phyloP scores from a whole-genome alignment of 2,797 vertebrate species.

The Sebastes hubbsi region DNA sequence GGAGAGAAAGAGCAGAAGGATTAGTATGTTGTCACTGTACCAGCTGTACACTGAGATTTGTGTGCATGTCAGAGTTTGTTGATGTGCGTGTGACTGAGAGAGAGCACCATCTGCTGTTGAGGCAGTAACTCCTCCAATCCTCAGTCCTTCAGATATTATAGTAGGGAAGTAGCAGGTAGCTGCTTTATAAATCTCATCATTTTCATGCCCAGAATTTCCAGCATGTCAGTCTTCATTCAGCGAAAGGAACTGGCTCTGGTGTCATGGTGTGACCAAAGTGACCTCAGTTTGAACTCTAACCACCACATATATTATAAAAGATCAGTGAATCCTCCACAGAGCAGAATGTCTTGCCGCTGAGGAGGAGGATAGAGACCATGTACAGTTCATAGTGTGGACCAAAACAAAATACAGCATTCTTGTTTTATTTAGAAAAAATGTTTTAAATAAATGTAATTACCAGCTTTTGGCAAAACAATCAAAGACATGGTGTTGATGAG shows the following conservation, averaged over 20 bases:
- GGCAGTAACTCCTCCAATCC: neutral
- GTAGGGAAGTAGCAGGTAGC: neutral
- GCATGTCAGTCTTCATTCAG: neutral
- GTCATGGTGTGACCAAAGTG: neutral
- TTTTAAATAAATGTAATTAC: conserved; percentile 8
- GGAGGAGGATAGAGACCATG: too few relatives aligned
- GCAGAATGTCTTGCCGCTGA: neutral
- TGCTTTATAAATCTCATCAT: neutral
- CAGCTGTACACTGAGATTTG: neutral
- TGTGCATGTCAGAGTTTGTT: too few relatives aligned
- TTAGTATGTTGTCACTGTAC: too few relatives aligned
- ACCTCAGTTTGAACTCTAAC: neutral
- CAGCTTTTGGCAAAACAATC: conserved; percentile 17
- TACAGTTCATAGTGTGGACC: too few relatives aligned
- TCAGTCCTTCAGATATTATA: too few relatives aligned
- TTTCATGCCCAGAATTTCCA: neutral
- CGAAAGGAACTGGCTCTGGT: neutral
- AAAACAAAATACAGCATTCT: neutral
- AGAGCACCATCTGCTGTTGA: neutral
- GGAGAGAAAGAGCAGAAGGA: neutral
- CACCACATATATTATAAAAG: neutral
- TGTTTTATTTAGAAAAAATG: conserved; percentile 35
- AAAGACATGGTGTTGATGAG: neutral
- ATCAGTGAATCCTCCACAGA: neutral
- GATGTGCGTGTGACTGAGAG: neutral